Evolutionary conservation across 2,797 vertebrate genomes (phyloP), one percentile per base, ranked within the genome.

Genomic region (Geotrypetes seraphini): DNA sequence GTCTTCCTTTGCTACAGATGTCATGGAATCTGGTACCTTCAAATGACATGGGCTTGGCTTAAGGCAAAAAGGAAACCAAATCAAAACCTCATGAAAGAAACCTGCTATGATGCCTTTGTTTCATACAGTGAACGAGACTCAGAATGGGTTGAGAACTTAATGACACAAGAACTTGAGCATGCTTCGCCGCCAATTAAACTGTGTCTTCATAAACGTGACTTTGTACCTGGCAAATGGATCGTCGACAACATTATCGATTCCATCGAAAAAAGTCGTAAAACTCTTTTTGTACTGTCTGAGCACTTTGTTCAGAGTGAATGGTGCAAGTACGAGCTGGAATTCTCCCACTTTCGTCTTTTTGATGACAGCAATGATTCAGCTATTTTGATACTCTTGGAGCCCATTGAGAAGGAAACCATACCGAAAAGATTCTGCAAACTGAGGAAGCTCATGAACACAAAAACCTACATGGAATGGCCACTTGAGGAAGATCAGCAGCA

Each of bases 271-370:
- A 92, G 89, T 53, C 73, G 56, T 18, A 81, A 75, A 5, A 87
- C 87, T 0, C 40, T 92, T 29, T 92, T 92, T 18, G 50, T 92
- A 52, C 77, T 92, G 4, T 91, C 88, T 0, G 67, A 87, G 41
- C 85, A 85, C 50, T 92, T 92, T 13, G 83, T 92, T 28, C 66
- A 38, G 43, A 91, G 87, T 0, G 88, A 90, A 43, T 92, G 89
- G 89, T 92, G 89, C 59, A 87, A 81, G 16, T 91, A 91, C 0
- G 88, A 92, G 39, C 72, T 92, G 52, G 88, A 92, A 57, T 91
- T 88, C 71, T 89, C 86, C 1, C 87, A 92, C 30, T 91, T 91
- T 46, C 78, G 85, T 28, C 78, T 92, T 22, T 86, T 90, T 4
- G 82, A 86, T 1, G 83, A 86, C 56, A 71, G 76, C 42, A 63